Conservation (phyloP, 2,113 vertebrate species). For the Canis aureus region DNA sequence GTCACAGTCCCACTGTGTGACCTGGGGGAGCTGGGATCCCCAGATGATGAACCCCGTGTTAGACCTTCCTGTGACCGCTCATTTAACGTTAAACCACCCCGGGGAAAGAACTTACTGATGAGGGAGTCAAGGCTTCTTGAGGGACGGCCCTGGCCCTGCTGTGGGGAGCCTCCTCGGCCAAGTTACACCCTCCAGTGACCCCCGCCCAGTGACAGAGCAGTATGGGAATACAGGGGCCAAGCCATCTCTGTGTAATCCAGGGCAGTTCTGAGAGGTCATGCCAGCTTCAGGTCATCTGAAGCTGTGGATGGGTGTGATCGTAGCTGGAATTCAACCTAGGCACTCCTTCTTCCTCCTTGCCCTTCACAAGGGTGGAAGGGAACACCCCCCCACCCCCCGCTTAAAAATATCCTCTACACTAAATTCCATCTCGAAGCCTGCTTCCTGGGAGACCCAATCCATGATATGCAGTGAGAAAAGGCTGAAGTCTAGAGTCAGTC, state of each 20-base stretch:
- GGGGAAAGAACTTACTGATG: background rate
- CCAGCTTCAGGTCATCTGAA: background rate
- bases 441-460: background rate
- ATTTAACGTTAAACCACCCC: background rate
- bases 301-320: background rate
- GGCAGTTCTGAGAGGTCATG: background rate
- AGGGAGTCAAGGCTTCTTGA: background rate
- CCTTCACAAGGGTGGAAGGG: background rate
- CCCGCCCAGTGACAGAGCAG: no score
- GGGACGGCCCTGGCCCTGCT: background rate
- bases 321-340: background rate
- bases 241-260: no score
- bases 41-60: background rate
- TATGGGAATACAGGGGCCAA: fast-evolving
- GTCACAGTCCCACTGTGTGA: background rate
- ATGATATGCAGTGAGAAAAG: background rate
- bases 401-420: no score
- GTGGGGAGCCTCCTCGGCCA: background rate
- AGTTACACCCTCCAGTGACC: background rate
- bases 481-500: background rate
- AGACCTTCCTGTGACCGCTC: background rate
- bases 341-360: background rate
- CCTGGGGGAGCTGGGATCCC: background rate
- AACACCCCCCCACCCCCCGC: fast-evolving
- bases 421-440: background rate